Evolutionary conservation across 64 coral and sea anemone genomes (phyloP).

Genomic region (Astreopora myriophthalma): DNA sequence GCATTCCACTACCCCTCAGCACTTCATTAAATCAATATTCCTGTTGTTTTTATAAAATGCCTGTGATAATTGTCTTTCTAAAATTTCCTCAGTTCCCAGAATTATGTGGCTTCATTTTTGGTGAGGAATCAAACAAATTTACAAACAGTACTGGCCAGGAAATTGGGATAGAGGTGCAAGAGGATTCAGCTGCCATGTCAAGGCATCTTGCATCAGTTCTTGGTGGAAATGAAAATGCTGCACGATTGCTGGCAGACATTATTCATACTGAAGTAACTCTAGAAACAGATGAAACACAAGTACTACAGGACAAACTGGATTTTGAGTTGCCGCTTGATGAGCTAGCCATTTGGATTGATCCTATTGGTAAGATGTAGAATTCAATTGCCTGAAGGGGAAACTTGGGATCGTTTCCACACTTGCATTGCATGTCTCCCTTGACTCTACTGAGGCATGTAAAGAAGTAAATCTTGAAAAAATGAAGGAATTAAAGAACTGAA

Average conservation of each 20-base stretch:
- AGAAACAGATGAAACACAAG: neutral
- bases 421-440: no score
- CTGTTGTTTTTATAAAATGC: neutral
- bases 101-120: constrained; percentile 56
- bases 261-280: constrained; percentile 54
- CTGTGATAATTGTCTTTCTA: neutral
- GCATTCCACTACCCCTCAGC: no score
- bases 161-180: constrained; percentile 59
- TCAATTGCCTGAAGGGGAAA: no score
- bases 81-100: constrained; percentile 59
- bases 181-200: constrained; percentile 6
- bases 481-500: no score
- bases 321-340: constrained; percentile 47
- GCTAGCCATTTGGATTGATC: constrained; percentile 89
- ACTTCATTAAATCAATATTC: no score
- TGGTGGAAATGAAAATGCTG: constrained; percentile 32
- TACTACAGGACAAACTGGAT: neutral
- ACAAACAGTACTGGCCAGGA: constrained; percentile 59
- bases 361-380: constrained; percentile 74
- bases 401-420: no score
- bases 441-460: no score
- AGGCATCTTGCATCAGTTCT: constrained; percentile 47
- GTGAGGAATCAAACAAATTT: constrained; percentile 84
- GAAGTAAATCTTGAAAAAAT: no score
- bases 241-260: constrained; percentile 50